Conservation (phyloP, 35 echinoderm and acorn worm species). For the Hemicentrotus pulcherrimus region DNA sequence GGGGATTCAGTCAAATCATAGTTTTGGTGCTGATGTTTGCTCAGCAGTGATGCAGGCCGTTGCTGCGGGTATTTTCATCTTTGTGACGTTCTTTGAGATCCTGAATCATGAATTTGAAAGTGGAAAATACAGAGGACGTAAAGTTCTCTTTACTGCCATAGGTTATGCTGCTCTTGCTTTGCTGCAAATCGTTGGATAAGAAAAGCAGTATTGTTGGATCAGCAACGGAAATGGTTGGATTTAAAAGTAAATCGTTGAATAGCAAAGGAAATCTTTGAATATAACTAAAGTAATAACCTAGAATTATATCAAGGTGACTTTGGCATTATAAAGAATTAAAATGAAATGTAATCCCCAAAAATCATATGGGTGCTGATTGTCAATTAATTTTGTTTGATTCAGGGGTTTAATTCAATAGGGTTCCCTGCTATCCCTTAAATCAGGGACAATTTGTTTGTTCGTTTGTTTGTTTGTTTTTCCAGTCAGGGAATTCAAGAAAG, state of each 20-base stretch:
- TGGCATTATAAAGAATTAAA: background rate
- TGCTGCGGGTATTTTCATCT: conserved; percentile 95
- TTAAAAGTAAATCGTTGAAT: too few species aligned
- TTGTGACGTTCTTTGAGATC: conserved; percentile 98
- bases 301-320: background rate
- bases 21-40: conserved; percentile 56
- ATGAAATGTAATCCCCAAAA: too few species aligned
- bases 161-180: conserved; percentile 76
- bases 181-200: conserved; percentile 65
- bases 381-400: too few species aligned
- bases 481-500: too few species aligned
- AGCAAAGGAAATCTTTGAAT: too few species aligned
- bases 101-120: conserved; percentile 94
- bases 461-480: too few species aligned
- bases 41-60: conserved; percentile 86
- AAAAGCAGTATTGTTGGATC: background rate
- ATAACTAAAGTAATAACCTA: background rate
- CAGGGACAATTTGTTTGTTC: too few species aligned
- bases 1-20: conserved; percentile 50
- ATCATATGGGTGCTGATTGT: too few species aligned
- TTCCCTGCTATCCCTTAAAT: too few species aligned
- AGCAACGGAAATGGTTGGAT: too few species aligned
- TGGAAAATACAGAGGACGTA: conserved; percentile 64
- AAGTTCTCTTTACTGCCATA: conserved; percentile 61
- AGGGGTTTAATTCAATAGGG: too few species aligned